Base-by-base conservation (phyloP, 2,888 invertebrate genomes). In the Carcina quercana region DNA sequence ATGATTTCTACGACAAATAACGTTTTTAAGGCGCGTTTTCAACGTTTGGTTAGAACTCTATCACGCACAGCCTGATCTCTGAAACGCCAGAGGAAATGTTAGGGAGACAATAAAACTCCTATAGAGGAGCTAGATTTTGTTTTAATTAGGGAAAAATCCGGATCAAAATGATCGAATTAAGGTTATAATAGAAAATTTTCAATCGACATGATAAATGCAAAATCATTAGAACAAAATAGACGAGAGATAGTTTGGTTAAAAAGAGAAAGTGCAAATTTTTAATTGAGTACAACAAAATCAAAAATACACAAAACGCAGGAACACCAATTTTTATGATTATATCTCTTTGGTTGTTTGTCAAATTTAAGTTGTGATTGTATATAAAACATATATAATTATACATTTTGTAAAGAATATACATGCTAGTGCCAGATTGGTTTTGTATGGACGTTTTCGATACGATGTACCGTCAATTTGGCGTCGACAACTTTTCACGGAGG, bases 311-410 rank as follows among this genome's bases (percentile, higher is more conserved):
- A 51, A 43, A 53, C 47, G 47, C 65, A 53, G 60, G 59, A 63
- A 76, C 75, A 76, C 68, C 71, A 76, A 67, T 60, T 51, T n/a
- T n/a, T n/a, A n/a, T n/a, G n/a, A n/a, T 38, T 42, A 38, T 62
- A 61, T 72, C 66, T 67, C 65, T 71, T 72, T 82, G 80, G 80
- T 82, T 82, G 80, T 80, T 80, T 71, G 71, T 71, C 67, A 75
- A 74, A 72, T 76, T 82, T 80, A 79, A 62, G 80, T 82, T 80
- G 82, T 82, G 80, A 82, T 74, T 76, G 78, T 82, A 76, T 73
- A 79, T 79, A 78, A 61, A 75, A 72, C 63, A 67, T 70, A 71
- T 58, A 58, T 71, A 72, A 75, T 69, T 80, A 79, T 82, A 82
- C 78, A 76, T 82, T 82, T 82, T 82, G 69, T 82, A 82, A 76